Evolutionary conservation across 2,113 vertebrate species (phyloP), one percentile per base, ranked within the genome.

Genomic region (Hydropotes inermis): DNA sequence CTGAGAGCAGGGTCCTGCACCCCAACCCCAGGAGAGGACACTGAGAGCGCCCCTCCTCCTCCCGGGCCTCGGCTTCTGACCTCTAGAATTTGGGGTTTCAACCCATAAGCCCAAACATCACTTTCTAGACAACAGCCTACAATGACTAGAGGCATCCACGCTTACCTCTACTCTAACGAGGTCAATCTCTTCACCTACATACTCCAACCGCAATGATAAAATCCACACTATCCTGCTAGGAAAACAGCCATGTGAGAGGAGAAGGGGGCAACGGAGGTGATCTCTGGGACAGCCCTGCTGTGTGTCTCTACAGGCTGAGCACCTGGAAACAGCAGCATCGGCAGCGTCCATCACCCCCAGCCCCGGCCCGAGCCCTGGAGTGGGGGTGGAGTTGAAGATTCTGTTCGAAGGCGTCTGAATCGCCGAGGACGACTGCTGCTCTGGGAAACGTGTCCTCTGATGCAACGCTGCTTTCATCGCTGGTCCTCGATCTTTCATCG

Each of bases 61-160:
- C 76, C 28, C 1, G 3, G 52, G 87, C 43, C 43, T 33, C 9
- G 25, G 8, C 64, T 43, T 79, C 61, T 19, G 36, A 8, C 45
- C 57, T 79, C 47, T 28, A 47, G 19, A 67, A 45, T 13, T 15
- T 57, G 1, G 79, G 50, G 8, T n/a, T 30, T 84, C 50, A 19
- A 79, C 13, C 1, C 3, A 15, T 17, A 39, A 90, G 70, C 54
- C 7, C 45, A n/a, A 54, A 84, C 19, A 36, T 14, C 25, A n/a
- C 5, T 84, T 87, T 19, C 47, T 36, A 76, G 70, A 55, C 81
- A n/a, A 57, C 36, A 74, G 19, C 39, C 64, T 25, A 36, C 25
- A 50, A 25, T 7, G 81, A n/a, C 3, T 4, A 39, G 30, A 47
- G n/a, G 21, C 2, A 0, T 4, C 54, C 39, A 1, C 21, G 1